Evolutionary conservation across 2,888 invertebrate species (phyloP).

Genomic region (Melikaiella ostensackeni): DNA sequence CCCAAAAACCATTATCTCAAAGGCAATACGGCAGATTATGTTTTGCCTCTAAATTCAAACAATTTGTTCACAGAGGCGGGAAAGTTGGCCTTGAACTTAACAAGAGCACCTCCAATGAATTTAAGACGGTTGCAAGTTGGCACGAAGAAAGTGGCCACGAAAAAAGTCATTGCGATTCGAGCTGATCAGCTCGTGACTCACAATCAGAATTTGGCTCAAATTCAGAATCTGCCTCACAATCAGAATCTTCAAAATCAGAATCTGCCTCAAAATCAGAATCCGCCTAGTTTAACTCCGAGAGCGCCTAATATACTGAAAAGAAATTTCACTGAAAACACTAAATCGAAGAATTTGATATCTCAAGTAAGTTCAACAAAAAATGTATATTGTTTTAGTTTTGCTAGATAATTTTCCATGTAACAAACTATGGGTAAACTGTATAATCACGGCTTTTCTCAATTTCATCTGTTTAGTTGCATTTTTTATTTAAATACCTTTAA

Average conservation of each 20-base stretch:
- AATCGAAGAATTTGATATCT: slow-evolving; percentile 64
- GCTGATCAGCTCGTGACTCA: slow-evolving; percentile 78
- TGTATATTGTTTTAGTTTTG: too few species aligned
- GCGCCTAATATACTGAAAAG: slow-evolving; percentile 74
- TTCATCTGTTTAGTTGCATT: too few species aligned
- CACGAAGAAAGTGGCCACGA: slow-evolving; percentile 70
- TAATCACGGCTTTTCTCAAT: too few species aligned
- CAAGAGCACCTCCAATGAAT: slow-evolving; percentile 74
- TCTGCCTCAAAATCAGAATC: slow-evolving; percentile 61
- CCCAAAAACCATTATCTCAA: slow-evolving; percentile 11
- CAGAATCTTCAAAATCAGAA: too few species aligned
- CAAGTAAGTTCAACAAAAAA: slow-evolving; percentile 42
- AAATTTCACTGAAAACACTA: slow-evolving; percentile 62
- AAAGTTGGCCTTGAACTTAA: slow-evolving; percentile 84
- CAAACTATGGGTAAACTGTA: too few species aligned
- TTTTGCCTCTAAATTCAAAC: not conserved
- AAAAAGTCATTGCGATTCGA: slow-evolving; percentile 79
- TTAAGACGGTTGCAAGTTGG: slow-evolving; percentile 73
- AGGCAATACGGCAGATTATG: not conserved
- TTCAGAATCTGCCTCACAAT: too few species aligned
- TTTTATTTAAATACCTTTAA: too few species aligned
- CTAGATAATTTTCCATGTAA: too few species aligned
- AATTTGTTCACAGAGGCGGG: slow-evolving; percentile 82
- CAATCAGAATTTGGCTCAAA: too few species aligned
- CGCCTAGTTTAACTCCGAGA: slow-evolving; percentile 64